A percentile compares a stretch with the other conserved stretches of the same genome.
phyloP scores from a whole-genome alignment of 2,888 invertebrate genomes.

The Metallyticus violacea region DNA sequence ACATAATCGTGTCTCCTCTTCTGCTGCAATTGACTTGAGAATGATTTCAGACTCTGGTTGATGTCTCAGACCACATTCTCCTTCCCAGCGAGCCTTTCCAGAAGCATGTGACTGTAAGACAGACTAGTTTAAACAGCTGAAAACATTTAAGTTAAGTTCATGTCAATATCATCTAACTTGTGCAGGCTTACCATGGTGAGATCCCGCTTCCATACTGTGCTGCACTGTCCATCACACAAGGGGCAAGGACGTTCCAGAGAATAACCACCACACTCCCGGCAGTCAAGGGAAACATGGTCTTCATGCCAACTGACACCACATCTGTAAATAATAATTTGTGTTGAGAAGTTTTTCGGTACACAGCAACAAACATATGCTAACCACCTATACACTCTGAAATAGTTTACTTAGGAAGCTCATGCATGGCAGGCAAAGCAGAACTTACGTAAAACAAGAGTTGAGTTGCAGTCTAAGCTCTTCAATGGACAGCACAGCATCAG shows the following conservation, averaged over 20 bases:
- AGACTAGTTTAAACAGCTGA: conserved; percentile 28
- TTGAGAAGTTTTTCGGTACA: background rate
- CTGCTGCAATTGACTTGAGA: conserved; percentile 41
- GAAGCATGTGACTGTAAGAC: conserved; percentile 65
- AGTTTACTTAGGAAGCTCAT: no score
- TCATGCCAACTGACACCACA: conserved; percentile 80
- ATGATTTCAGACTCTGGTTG: conserved; percentile 37
- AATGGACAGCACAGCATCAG: conserved; percentile 54
- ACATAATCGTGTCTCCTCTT: conserved; percentile 44
- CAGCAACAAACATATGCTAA: no score
- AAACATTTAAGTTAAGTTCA: background rate
- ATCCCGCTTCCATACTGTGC: conserved; percentile 70
- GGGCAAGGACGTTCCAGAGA: conserved; percentile 73
- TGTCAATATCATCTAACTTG: background rate
- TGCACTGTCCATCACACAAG: conserved; percentile 71
- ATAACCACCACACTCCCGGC: conserved; percentile 77
- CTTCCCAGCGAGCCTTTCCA: conserved; percentile 69
- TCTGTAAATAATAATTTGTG: conserved; percentile 43
- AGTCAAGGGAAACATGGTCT: conserved; percentile 72
- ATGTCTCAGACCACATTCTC: conserved; percentile 56
- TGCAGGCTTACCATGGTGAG: conserved; percentile 63
- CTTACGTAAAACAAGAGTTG: conserved; percentile 68
- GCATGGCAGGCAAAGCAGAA: conserved; percentile 26
- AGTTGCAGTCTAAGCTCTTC: conserved; percentile 68
- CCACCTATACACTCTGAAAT: no score